Evolutionary conservation across 1,140 invertebrate genomes (phyloP).

Genomic region (Euwallacea fornicatus): DNA sequence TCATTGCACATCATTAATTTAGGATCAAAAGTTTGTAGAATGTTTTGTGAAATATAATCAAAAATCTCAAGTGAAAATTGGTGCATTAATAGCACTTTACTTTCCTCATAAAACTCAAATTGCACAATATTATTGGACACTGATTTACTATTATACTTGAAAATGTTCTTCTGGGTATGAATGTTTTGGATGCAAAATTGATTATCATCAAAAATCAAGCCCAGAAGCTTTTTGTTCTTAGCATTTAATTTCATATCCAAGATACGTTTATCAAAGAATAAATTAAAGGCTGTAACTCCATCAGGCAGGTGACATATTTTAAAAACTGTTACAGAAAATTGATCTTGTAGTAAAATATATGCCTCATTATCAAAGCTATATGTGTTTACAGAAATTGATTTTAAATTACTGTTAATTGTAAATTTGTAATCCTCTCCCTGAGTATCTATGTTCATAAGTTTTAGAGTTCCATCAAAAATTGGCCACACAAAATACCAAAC

Average conservation of each 20-base stretch:
- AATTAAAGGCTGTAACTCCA: background rate
- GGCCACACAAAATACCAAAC: conserved; percentile 20
- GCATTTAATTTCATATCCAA: conserved; percentile 21
- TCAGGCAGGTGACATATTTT: background rate
- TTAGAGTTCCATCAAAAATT: conserved; percentile 1
- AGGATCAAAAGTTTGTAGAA: conserved; percentile 22
- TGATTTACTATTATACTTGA: background rate
- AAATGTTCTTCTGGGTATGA: conserved; percentile 5
- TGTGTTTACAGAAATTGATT: background rate
- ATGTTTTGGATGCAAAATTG: background rate
- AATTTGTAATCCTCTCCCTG: too few relatives aligned
- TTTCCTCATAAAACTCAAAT: conserved; percentile 18
- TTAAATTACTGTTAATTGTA: too few relatives aligned
- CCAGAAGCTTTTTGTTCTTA: conserved; percentile 3
- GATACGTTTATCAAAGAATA: background rate
- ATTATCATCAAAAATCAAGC: conserved; percentile 6
- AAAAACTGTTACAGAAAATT: conserved; percentile 1
- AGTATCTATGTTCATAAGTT: conserved; percentile 1
- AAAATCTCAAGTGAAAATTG: conserved; percentile 12
- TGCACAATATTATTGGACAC: conserved; percentile 10
- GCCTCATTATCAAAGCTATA: background rate
- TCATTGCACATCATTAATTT: conserved; percentile 26
- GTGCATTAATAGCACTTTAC: conserved; percentile 13
- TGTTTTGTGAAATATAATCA: conserved; percentile 12
- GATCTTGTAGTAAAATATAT: background rate